These are phyloP conservation scores for Pogonomyrmex californicus DNA, from an alignment of 1,140 invertebrate species.

Conservation along the genomic window DNA sequence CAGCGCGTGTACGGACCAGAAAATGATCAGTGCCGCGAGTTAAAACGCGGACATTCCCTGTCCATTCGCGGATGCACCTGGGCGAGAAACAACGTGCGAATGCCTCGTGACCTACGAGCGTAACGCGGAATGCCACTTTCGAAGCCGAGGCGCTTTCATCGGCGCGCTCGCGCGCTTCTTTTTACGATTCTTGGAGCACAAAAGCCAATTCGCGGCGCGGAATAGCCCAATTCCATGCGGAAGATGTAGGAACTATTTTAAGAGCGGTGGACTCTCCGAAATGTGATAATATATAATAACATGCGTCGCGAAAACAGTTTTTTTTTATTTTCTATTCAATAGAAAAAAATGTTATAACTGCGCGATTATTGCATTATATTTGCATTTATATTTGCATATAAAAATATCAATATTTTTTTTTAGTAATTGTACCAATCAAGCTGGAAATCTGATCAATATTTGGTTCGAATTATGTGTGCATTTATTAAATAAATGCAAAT, in stretches of 20 bases:
- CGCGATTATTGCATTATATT: background rate
- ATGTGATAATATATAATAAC: background rate
- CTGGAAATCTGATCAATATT: background rate
- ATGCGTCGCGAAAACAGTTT: background rate
- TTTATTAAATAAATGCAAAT: background rate
- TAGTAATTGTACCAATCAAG: background rate
- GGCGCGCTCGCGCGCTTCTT: conserved; percentile 19
- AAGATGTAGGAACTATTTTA: conserved; percentile 60
- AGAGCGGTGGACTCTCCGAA: background rate
- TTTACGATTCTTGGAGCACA: conserved; percentile 68
- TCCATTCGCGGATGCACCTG: conserved; percentile 19
- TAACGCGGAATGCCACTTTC: conserved; percentile 79
- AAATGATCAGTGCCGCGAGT: conserved; percentile 69
- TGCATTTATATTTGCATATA: background rate
- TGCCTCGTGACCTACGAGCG: conserved; percentile 80
- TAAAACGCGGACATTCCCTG: conserved; percentile 4
- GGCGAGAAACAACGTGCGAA: conserved; percentile 75
- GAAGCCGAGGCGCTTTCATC: conserved; percentile 69
- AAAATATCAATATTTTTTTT: background rate
- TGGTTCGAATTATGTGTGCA: background rate
- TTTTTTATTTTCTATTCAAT: background rate
- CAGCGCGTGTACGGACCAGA: conserved; percentile 78
- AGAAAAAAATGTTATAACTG: background rate
- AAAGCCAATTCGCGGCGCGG: conserved; percentile 57
- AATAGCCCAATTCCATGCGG: conserved; percentile 76